These are phyloP conservation scores for Labeo rohita DNA, from an alignment of 2,113 vertebrate genomes.

Conservation along the genomic window DNA sequence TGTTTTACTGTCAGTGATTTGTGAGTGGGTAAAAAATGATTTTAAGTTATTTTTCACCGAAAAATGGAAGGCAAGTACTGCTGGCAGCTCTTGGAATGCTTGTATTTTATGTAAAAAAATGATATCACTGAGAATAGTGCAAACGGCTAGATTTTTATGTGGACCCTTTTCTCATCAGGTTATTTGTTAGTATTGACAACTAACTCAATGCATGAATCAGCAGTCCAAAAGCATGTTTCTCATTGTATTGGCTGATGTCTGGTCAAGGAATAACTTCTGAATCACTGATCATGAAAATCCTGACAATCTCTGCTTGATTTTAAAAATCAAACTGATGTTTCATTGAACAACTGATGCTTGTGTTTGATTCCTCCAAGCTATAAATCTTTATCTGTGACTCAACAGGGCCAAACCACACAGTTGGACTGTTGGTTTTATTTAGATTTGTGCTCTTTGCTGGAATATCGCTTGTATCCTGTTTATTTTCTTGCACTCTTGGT, in stretches of 20 bases:
- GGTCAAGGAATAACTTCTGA: not conserved
- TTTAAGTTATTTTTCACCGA: constrained; percentile 27
- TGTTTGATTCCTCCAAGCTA: not conserved
- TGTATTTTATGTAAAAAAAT: constrained; percentile 48
- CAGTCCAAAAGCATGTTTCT: not conserved
- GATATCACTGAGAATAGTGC: constrained; percentile 20
- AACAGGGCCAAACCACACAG: not conserved
- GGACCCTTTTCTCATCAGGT: not conserved
- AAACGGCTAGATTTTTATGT: constrained; percentile 22
- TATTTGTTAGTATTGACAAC: not conserved
- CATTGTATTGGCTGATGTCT: not conserved
- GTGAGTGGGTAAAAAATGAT: constrained; percentile 28
- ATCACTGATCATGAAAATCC: not conserved
- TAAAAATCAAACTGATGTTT: constrained; percentile 28
- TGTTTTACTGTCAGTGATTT: constrained; percentile 44
- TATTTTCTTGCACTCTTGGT: constrained; percentile 35
- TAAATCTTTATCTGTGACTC: not conserved
- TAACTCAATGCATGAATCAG: constrained; percentile 22
- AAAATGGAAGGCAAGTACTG: constrained; percentile 37
- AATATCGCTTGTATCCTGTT: constrained; percentile 45
- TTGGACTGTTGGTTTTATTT: not conserved
- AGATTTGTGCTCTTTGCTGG: not conserved
- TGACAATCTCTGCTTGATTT: constrained; percentile 9
- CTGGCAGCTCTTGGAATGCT: constrained; percentile 46
- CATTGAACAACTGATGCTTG: constrained; percentile 28